Percentiles rank a stretch among this genome's conserved stretches.
These are phyloP conservation scores for Psittacula derbiana DNA, from an alignment of 2,797 vertebrate genomes.

Conservation along the genomic window DNA sequence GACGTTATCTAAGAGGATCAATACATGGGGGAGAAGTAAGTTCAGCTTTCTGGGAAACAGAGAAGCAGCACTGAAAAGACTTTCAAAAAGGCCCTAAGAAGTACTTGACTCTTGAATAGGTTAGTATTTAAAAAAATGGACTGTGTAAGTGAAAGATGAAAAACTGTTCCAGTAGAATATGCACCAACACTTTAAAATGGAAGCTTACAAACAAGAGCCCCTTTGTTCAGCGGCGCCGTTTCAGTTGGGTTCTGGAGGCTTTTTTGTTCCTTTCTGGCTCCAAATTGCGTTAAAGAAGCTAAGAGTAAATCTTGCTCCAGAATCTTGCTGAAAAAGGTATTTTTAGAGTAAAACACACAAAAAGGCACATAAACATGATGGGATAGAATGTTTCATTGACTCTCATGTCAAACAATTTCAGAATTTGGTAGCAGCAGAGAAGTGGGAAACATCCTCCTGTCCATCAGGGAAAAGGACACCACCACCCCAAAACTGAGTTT, in stretches of 20 bases:
- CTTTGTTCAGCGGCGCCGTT: neutral
- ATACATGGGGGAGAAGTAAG: neutral
- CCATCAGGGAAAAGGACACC: neutral
- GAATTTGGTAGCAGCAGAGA: neutral
- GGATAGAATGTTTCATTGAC: neutral
- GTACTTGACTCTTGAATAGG: neutral
- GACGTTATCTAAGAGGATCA: neutral
- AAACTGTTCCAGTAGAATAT: constrained; percentile 11
- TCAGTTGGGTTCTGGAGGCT: neutral
- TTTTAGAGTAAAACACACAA: neutral
- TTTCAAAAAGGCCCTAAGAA: neutral
- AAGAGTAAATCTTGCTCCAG: constrained; percentile 21
- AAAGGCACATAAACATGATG: neutral
- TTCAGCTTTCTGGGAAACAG: neutral
- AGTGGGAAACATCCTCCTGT: neutral
- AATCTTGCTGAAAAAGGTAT: neutral
- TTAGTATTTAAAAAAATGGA: neutral
- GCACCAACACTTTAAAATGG: neutral
- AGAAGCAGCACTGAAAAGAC: neutral
- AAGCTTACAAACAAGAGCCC: constrained; percentile 48
- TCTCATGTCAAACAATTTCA: neutral
- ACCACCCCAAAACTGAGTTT: neutral
- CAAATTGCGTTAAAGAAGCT: neutral
- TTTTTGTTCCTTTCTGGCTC: constrained; percentile 47
- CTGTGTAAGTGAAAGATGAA: constrained; percentile 1